Evolutionary conservation across 2,888 invertebrate species (phyloP).

Genomic region (Perdita meconis): DNA sequence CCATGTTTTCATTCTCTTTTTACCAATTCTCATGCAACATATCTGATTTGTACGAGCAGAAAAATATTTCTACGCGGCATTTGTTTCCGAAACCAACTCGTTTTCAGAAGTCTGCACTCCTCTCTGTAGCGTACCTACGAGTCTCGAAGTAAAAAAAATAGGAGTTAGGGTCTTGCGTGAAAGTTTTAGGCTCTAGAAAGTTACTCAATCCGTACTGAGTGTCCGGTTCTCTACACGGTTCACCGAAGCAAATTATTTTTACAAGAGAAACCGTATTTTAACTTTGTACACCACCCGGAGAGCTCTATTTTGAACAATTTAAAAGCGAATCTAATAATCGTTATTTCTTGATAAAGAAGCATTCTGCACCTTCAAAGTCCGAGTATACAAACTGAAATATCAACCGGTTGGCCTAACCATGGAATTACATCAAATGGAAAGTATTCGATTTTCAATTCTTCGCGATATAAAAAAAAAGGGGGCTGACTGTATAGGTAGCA

Average conservation of each 20-base stretch:
- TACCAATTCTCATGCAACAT: neutral
- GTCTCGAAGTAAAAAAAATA: constrained; percentile 31
- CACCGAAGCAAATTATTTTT: constrained; percentile 51
- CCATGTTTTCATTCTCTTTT: neutral
- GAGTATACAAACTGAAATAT: neutral
- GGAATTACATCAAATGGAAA: neutral
- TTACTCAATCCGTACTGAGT: neutral
- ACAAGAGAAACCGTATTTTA: constrained; percentile 37
- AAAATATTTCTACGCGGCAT: constrained; percentile 21
- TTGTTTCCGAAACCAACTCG: constrained; percentile 4
- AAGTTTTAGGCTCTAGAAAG: constrained; percentile 34
- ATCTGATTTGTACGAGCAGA: constrained; percentile 4
- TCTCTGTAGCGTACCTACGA: constrained; percentile 41
- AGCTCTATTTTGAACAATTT: constrained; percentile 52
- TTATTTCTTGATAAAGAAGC: neutral
- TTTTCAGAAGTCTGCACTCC: constrained; percentile 2
- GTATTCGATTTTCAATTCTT: neutral
- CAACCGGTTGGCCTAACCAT: constrained; percentile 40
- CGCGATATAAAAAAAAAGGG: too few relatives aligned
- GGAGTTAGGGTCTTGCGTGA: constrained; percentile 47
- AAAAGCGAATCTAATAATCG: constrained; percentile 12
- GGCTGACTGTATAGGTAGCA: neutral
- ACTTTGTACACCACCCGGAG: constrained; percentile 32
- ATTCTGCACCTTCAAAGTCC: neutral
- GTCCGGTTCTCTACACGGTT: constrained; percentile 6